A percentile compares a stretch with the other conserved stretches of the same genome.
Evolutionary conservation across 2,888 invertebrate genomes (phyloP).

Genomic region (Eristalis tenax): DNA sequence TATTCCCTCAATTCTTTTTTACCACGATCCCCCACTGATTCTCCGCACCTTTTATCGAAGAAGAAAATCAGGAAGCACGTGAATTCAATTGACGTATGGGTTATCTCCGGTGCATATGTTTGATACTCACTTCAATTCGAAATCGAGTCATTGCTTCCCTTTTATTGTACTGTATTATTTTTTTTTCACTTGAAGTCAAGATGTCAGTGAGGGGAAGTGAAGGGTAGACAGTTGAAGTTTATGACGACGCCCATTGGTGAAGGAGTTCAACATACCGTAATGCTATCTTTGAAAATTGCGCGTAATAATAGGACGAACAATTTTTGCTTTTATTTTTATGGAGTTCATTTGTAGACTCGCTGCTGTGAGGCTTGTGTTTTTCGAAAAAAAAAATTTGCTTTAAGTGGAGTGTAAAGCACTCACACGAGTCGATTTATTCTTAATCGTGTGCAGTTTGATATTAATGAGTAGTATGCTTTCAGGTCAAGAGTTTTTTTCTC

Average conservation of each 20-base stretch:
- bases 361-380: not conserved
- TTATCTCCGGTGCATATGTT: slow-evolving; percentile 71
- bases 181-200: slow-evolving; percentile 40
- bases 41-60: slow-evolving; percentile 57
- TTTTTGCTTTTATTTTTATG: slow-evolving; percentile 52
- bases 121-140: slow-evolving; percentile 56
- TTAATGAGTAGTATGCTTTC: slow-evolving; percentile 33
- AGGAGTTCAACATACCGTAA: slow-evolving; percentile 24
- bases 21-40: slow-evolving; percentile 13
- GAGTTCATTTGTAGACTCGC: slow-evolving; percentile 30
- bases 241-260: slow-evolving; percentile 64
- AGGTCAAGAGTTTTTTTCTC: no score
- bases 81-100: slow-evolving; percentile 73
- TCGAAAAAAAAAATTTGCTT: slow-evolving; percentile 45
- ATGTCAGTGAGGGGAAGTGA: slow-evolving; percentile 44
- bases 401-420: slow-evolving; percentile 27
- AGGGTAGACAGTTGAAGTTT: slow-evolving; percentile 62
- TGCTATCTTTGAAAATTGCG: slow-evolving; percentile 55
- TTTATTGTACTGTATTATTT: slow-evolving; percentile 4
- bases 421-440: slow-evolving; percentile 31
- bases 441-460: slow-evolving; percentile 49
- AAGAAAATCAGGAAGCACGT: slow-evolving; percentile 74
- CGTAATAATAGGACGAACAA: slow-evolving; percentile 58
- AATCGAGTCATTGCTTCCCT: slow-evolving; percentile 59
- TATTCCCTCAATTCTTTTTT: slow-evolving; percentile 18